These are phyloP conservation scores for Nothoprocta pentlandii DNA, from an alignment of 2,113 vertebrate species.

Conservation along the genomic window DNA sequence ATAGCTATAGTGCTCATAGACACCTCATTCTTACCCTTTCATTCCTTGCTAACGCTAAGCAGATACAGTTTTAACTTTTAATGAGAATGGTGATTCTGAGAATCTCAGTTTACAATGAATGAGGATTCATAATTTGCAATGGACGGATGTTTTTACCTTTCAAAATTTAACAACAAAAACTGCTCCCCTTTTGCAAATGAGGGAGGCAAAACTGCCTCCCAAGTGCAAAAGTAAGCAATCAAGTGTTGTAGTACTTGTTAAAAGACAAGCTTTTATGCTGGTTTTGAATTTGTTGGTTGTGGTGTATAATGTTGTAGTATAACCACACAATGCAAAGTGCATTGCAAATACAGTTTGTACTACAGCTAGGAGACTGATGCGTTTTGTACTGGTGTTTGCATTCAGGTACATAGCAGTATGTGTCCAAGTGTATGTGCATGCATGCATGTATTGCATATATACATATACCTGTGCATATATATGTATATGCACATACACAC, in stretches of 20 bases:
- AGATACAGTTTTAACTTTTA: conserved; percentile 66
- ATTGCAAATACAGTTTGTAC: not conserved
- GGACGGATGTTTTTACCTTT: conserved; percentile 23
- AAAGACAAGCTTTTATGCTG: not conserved
- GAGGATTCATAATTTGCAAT: not conserved
- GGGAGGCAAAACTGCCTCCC: fast-evolving
- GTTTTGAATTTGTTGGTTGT: not conserved
- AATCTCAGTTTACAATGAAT: conserved; percentile 1
- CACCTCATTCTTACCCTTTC: conserved; percentile 66
- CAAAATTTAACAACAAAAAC: not conserved
- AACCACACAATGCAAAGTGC: not conserved
- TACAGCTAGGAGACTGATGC: not conserved
- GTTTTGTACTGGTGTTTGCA: not conserved
- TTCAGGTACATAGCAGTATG: not conserved
- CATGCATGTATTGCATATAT: no score
- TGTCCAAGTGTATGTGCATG: not conserved
- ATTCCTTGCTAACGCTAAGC: conserved; percentile 58
- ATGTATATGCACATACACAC: not conserved
- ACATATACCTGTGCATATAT: no score
- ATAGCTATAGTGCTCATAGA: conserved; percentile 72
- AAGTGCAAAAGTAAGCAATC: not conserved
- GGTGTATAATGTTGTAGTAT: not conserved
- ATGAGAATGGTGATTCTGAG: conserved; percentile 41
- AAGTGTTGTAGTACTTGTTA: not conserved
- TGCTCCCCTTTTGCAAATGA: not conserved